Evolutionary conservation across 1,140 invertebrate genomes (phyloP).

Genomic region (Penaeus japonicus): DNA sequence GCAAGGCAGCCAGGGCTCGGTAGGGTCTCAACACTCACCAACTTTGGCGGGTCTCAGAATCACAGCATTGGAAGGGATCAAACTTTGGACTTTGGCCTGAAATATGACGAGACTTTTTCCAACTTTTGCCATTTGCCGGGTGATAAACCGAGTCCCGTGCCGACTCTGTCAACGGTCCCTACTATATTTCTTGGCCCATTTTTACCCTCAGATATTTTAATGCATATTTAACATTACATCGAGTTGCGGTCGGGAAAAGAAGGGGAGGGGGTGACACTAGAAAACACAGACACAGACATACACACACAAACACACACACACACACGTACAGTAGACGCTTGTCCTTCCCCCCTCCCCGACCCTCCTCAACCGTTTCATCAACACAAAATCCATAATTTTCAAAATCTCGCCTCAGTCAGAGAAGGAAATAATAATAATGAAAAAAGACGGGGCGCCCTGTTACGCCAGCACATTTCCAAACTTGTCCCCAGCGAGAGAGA

Average conservation of each 20-base stretch:
- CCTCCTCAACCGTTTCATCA: neutral
- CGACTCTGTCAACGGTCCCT: constrained; percentile 33
- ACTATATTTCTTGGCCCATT: constrained; percentile 23
- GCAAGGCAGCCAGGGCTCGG: neutral
- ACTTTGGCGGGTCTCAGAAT: constrained; percentile 13
- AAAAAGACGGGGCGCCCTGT: too few relatives aligned
- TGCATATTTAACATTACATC: too few relatives aligned
- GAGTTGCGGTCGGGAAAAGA: neutral
- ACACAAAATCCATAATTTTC: neutral
- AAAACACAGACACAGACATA: neutral
- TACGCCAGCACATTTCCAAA: too few relatives aligned
- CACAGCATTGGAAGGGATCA: neutral
- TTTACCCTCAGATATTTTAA: neutral
- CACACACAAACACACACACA: constrained; percentile 1
- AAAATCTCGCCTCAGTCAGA: too few relatives aligned
- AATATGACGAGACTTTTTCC: constrained; percentile 50
- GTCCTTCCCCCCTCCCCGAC: neutral
- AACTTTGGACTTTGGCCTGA: constrained; percentile 47
- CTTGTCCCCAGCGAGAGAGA: too few relatives aligned
- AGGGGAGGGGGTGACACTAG: neutral
- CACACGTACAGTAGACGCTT: neutral
- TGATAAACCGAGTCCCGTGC: constrained; percentile 29
- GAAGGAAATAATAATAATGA: too few relatives aligned
- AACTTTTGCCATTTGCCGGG: constrained; percentile 49
- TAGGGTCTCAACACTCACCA: neutral